Conservation (phyloP, 2,113 vertebrate species). For the Sula dactylatra region DNA sequence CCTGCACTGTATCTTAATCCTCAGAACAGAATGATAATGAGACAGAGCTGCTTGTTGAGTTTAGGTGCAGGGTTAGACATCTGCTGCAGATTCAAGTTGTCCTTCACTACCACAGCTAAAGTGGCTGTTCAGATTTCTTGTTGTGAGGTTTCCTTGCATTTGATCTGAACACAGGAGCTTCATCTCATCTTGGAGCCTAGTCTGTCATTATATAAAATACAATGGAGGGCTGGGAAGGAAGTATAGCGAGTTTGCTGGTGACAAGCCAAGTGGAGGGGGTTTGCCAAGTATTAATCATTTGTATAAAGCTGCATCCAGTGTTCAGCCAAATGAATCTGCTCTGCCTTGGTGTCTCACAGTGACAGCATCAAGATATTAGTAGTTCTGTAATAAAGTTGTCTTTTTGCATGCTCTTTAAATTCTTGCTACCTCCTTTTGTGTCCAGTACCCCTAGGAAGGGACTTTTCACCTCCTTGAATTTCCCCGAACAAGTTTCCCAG, state of each 20-base stretch:
- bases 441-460: background rate
- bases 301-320: slow-evolving; percentile 42
- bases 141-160: background rate
- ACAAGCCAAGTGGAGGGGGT: slow-evolving; percentile 26
- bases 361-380: slow-evolving; percentile 21
- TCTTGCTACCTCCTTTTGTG: background rate
- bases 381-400: background rate
- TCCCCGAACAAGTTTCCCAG: background rate
- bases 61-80: background rate
- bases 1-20: background rate
- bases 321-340: slow-evolving; percentile 55
- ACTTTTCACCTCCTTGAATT: background rate
- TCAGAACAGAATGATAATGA: background rate
- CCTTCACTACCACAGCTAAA: background rate
- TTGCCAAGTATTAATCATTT: slow-evolving; percentile 64
- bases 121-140: background rate
- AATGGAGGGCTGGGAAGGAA: slow-evolving; percentile 45
- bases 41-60: background rate
- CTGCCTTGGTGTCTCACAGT: slow-evolving; percentile 46
- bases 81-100: background rate
- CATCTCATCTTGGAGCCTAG: background rate
- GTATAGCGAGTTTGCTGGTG: slow-evolving; percentile 46
- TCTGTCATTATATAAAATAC: slow-evolving; percentile 32
- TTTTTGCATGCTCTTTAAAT: background rate
- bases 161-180: background rate